A percentile compares a stretch with the other conserved stretches of the same genome.
Evolutionary conservation across 2,113 vertebrate species (phyloP).

Genomic region (Phaethon lepturus): DNA sequence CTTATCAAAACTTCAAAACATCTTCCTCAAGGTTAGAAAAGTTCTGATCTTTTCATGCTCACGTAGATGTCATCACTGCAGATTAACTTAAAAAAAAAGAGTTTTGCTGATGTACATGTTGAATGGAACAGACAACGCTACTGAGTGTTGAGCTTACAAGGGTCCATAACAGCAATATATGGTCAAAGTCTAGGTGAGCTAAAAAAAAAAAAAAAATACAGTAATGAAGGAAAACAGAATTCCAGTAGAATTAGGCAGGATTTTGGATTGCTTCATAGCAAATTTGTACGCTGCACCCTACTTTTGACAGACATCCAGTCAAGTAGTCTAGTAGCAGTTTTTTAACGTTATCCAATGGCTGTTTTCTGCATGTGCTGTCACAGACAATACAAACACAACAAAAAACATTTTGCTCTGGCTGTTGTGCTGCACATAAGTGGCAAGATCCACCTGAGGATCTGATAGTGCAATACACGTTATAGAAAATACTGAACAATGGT

Average conservation of each 20-base stretch:
- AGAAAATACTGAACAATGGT: neutral
- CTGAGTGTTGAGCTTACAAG: neutral
- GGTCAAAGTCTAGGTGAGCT: neutral
- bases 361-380: neutral
- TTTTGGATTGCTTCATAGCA: neutral
- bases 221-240: neutral
- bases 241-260: neutral
- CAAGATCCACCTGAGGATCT: neutral
- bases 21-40: neutral
- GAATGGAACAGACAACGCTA: neutral
- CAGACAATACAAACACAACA: neutral
- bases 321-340: neutral
- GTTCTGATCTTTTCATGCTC: neutral
- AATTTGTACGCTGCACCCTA: neutral
- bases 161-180: neutral
- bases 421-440: neutral
- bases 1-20: neutral
- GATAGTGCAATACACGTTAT: neutral
- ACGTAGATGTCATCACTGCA: neutral
- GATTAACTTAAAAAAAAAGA: neutral
- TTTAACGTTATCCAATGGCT: neutral
- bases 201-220: neutral
- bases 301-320: accelerated
- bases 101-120: neutral
- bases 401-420: neutral